phyloP scores from a whole-genome alignment of 1,140 invertebrate species.

The Maconellicoccus hirsutus region DNA sequence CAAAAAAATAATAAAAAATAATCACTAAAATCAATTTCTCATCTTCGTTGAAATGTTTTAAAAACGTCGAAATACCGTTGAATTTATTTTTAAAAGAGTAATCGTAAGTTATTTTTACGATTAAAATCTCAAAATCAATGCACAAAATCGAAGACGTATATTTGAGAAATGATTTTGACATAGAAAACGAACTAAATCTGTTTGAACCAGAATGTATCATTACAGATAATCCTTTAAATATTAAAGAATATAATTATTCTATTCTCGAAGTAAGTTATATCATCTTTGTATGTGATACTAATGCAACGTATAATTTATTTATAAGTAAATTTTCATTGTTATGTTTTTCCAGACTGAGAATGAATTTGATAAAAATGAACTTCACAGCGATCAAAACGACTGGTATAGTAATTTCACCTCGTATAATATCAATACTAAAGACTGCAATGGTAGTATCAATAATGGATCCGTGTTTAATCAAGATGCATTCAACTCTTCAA shows the following conservation, averaged over 20 bases:
- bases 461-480: neutral
- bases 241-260: neutral
- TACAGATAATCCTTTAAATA: neutral
- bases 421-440: neutral
- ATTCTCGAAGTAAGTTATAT: neutral
- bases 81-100: no score
- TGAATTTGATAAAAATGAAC: neutral
- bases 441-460: neutral
- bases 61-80: no score
- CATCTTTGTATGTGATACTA: neutral
- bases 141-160: slow-evolving; percentile 12
- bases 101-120: no score
- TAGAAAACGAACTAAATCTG: neutral
- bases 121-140: neutral
- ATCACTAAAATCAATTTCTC: no score
- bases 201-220: slow-evolving; percentile 16
- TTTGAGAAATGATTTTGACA: neutral
- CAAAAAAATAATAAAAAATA: no score
- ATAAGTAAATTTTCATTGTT: neutral
- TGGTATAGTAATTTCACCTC: neutral
- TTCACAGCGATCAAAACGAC: neutral
- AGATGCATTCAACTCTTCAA: neutral
- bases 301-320: neutral
- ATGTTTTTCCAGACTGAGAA: neutral
- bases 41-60: no score